phyloP scores from a whole-genome alignment of 1,140 invertebrate genomes.

The Cyclina sinensis region DNA sequence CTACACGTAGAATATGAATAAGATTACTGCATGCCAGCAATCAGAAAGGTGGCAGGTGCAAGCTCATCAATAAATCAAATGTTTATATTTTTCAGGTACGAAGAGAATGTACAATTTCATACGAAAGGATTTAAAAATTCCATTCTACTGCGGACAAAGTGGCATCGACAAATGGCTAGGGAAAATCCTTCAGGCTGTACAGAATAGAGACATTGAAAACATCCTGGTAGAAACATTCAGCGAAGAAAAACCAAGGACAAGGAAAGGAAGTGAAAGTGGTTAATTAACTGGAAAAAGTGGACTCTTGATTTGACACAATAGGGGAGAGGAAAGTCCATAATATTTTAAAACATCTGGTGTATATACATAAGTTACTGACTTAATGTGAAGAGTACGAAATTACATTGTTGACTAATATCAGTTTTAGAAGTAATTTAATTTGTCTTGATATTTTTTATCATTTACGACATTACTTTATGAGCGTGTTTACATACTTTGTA shows the following conservation, averaged over 20 bases:
- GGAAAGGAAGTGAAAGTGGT: conserved; percentile 3
- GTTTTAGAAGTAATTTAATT: too few species aligned
- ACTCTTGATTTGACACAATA: too few species aligned
- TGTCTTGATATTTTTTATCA: too few species aligned
- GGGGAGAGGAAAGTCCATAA: too few species aligned
- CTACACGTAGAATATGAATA: background rate
- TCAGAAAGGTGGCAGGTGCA: background rate
- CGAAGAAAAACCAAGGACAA: background rate
- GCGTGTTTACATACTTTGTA: too few species aligned
- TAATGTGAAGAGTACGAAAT: too few species aligned
- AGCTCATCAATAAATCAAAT: background rate
- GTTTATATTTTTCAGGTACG: conserved; percentile 31
- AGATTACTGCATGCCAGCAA: background rate
- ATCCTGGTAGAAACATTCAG: background rate
- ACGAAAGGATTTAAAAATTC: conserved; percentile 26
- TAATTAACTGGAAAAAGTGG: too few species aligned
- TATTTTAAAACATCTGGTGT: too few species aligned
- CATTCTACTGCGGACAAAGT: conserved; percentile 55
- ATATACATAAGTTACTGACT: too few species aligned
- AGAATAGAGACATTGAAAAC: background rate
- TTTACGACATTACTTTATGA: too few species aligned
- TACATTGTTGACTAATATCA: too few species aligned
- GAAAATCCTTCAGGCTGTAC: conserved; percentile 21
- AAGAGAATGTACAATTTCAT: conserved; percentile 53
- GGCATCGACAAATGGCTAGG: conserved; percentile 21